phyloP scores from a whole-genome alignment of 1,140 invertebrate species.

The Drosophila funebris region DNA sequence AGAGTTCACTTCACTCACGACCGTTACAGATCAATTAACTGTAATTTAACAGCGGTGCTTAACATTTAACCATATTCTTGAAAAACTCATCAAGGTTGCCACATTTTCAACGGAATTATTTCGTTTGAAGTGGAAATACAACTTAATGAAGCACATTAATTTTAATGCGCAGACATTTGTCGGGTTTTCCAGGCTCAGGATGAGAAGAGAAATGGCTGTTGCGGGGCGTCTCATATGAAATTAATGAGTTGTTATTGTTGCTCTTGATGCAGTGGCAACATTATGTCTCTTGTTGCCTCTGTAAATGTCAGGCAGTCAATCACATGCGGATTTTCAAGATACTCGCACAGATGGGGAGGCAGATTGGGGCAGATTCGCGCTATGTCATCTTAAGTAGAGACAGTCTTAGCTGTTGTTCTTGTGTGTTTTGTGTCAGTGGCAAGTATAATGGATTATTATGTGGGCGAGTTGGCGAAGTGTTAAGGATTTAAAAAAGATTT shows the following conservation, averaged over 20 bases:
- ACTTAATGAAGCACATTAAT: conserved; percentile 69
- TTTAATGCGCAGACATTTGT: conserved; percentile 54
- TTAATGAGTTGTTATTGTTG: conserved; percentile 59
- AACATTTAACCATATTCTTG: background rate
- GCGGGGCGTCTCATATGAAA: conserved; percentile 44
- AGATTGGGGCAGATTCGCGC: conserved; percentile 17
- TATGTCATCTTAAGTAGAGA: background rate
- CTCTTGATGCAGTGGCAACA: conserved; percentile 33
- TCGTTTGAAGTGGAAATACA: conserved; percentile 17
- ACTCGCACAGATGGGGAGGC: background rate
- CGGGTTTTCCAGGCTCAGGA: background rate
- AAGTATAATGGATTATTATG: background rate
- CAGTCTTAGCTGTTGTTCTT: background rate
- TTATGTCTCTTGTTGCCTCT: conserved; percentile 25
- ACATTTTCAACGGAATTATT: conserved; percentile 3
- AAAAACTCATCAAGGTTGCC: background rate
- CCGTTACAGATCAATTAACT: background rate
- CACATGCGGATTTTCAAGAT: conserved; percentile 37
- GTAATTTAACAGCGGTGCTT: background rate
- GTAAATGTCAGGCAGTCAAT: conserved; percentile 67
- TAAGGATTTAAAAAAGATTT: background rate
- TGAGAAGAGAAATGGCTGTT: background rate
- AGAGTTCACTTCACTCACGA: background rate
- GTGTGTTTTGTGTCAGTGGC: background rate
- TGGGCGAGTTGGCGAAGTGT: background rate